Base-by-base conservation (phyloP, 1,140 invertebrate genomes). In the Thaumatotibia leucotreta region DNA sequence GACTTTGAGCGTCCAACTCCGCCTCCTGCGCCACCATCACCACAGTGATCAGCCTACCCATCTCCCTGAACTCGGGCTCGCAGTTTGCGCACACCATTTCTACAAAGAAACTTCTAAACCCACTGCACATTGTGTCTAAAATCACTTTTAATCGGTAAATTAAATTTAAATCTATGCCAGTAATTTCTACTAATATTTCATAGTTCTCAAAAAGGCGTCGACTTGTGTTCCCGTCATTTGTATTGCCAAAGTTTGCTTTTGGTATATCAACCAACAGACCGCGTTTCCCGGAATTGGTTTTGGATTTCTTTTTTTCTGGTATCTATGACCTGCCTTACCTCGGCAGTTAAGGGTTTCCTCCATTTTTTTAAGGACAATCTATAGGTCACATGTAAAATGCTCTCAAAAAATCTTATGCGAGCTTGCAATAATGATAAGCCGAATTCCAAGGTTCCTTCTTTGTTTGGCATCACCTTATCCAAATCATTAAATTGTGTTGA, bases 381-480 rank as follows among this genome's bases (percentile, higher is more conserved):
- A 67, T 88, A 84, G 14, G 76, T 65, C 61, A 88, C 24, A 66
- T 86, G 79, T 14, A 89, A 62, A 32, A 86, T 61, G 61, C 62
- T 78, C 71, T 90, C 82, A 70, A 89, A 89, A 65, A 88, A 73
- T 31, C 80, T 35, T 61, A 89, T 88, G 67, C 85, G 66, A n/a
- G 76, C 75, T 68, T 89, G 82, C 35, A 88, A 69, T 35, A 76
- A 64, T 11, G 81, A 84, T n/a, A 88, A 23, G 8, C 77, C 84
- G 64, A 84, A 86, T 49, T 62, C 35, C 2, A 80, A n/a, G 35
- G 65, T 63, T 61, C 76, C 71, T 20, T 8, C 64, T 54, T 77
- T 78, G 20, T 61, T 66, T 5, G 50, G 52, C 63, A 49, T 76
- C 14, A 68, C 58, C 54, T 69, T 72, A 24, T 17, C 32, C 20